These are phyloP conservation scores for Gyps fulvus DNA, from an alignment of 2,113 vertebrate species.

Conservation along the genomic window DNA sequence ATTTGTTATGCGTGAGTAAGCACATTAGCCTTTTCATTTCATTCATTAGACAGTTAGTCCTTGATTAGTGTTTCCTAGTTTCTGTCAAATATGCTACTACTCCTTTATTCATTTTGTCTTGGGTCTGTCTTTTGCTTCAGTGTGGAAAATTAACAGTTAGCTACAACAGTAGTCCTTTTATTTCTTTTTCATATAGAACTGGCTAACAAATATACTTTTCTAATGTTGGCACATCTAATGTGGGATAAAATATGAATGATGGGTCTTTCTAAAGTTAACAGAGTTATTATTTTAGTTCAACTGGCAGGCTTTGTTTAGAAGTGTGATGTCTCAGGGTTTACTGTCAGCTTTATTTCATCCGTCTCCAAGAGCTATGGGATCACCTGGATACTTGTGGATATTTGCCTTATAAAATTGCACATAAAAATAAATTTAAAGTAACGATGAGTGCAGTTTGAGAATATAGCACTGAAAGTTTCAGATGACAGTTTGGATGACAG, in stretches of 20 bases:
- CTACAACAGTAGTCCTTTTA: constrained; percentile 4
- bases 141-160: constrained; percentile 51
- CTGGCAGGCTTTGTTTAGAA: constrained; percentile 25
- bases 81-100: constrained; percentile 56
- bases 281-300: constrained; percentile 42
- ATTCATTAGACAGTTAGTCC: constrained; percentile 71
- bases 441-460: not conserved
- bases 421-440: not conserved
- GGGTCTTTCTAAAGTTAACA: constrained; percentile 18
- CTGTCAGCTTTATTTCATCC: constrained; percentile 29
- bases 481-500: not conserved
- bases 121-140: constrained; percentile 1
- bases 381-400: constrained; percentile 15
- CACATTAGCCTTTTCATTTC: constrained; percentile 72
- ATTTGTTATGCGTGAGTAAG: constrained; percentile 66
- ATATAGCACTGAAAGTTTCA: not conserved
- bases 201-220: constrained; percentile 57
- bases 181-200: constrained; percentile 31
- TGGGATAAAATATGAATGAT: constrained; percentile 21
- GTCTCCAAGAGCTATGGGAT: constrained; percentile 3
- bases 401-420: constrained; percentile 7
- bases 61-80: constrained; percentile 71
- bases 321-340: not conserved
- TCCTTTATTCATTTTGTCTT: constrained; percentile 46
- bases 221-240: constrained; percentile 3